Evolutionary conservation across 2,888 invertebrate genomes (phyloP), one percentile per base, ranked within the genome.

Genomic region (Pammene fasciana): DNA sequence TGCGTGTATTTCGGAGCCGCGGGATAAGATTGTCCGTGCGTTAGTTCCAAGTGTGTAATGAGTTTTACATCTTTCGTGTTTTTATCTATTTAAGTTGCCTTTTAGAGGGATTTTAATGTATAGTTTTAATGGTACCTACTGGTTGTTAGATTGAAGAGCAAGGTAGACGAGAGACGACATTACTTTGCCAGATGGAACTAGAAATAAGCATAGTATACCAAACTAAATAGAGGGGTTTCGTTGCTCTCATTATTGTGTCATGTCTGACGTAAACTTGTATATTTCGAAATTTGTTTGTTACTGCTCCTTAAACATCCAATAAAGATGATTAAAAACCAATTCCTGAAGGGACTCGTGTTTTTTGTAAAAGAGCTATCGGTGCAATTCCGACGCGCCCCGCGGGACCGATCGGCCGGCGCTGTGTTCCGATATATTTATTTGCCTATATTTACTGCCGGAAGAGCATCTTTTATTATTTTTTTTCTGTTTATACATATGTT

Each of bases 291-390:
- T 26, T 26, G 26, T 26, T 26, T 26, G 26, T 3, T 4, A 4
- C 26, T 4, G 26, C 4, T 26, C 26, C 26, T 26, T 26, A 3
- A 3, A 26, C 36, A 60, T 70, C 59, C 68, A 65, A 26, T 26
- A 26, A 26, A 26, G 26, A 68, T 65, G 59, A 70, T 68, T 65
- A 68, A 68, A 62, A 56, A n/a, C 50, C 57, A 50, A 68, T 57
- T 65, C 59, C 68, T 65, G 11, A 46, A 65, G 65, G 64, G 45
- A 46, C 38, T 38, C 52, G 14, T 52, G 52, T 65, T 62, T 68
- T 65, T 59, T 14, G 18, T 18, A 26, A 65, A 65, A 68, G 59
- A 65, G 52, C 59, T 60, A 70, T 70, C 59, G 57, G 16, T 68
- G 68, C 68, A 70, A 70, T 70, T 65, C 38, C 52, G 59, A 46